A percentile compares a stretch with the other conserved stretches of the same genome.
Conservation (phyloP, 2,888 invertebrate genomes). For the Philaethria dido region DNA sequence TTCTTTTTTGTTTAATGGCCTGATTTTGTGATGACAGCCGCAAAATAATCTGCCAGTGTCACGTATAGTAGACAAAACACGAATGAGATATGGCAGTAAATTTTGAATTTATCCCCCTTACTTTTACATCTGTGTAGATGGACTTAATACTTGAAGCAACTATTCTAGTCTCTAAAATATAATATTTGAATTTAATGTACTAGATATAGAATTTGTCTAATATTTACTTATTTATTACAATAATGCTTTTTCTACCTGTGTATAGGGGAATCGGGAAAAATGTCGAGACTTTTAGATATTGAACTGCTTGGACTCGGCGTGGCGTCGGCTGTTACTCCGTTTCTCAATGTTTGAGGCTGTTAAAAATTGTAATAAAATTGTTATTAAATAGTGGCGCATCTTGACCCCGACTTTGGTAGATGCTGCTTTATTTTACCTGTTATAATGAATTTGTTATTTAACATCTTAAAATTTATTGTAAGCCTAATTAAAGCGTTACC, state of each 20-base stretch:
- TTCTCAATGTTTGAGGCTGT: slow-evolving; percentile 81
- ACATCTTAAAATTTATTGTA: not conserved
- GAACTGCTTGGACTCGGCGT: slow-evolving; percentile 96
- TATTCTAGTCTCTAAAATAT: slow-evolving; percentile 46
- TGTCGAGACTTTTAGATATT: slow-evolving; percentile 94
- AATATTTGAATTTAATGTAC: slow-evolving; percentile 21
- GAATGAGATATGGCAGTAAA: too few relatives aligned
- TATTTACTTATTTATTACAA: not conserved
- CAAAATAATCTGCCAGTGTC: too few relatives aligned
- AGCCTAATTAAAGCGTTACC: not conserved
- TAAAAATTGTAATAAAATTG: slow-evolving; percentile 35
- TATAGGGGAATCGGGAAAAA: slow-evolving; percentile 94
- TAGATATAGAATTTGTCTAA: slow-evolving; percentile 10
- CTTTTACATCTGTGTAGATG: slow-evolving; percentile 57
- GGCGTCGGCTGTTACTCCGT: slow-evolving; percentile 87
- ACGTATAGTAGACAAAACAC: too few relatives aligned
- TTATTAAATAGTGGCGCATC: not conserved
- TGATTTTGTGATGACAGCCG: too few relatives aligned
- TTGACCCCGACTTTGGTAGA: not conserved
- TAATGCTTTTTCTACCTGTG: slow-evolving; percentile 84
- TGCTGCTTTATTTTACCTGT: not conserved
- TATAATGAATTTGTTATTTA: too few relatives aligned
- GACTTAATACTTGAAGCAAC: slow-evolving; percentile 52
- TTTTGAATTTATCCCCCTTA: slow-evolving; percentile 60
- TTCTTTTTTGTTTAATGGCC: too few relatives aligned